phyloP scores from a whole-genome alignment of 2,113 vertebrate genomes.

The Scolopax mira region DNA sequence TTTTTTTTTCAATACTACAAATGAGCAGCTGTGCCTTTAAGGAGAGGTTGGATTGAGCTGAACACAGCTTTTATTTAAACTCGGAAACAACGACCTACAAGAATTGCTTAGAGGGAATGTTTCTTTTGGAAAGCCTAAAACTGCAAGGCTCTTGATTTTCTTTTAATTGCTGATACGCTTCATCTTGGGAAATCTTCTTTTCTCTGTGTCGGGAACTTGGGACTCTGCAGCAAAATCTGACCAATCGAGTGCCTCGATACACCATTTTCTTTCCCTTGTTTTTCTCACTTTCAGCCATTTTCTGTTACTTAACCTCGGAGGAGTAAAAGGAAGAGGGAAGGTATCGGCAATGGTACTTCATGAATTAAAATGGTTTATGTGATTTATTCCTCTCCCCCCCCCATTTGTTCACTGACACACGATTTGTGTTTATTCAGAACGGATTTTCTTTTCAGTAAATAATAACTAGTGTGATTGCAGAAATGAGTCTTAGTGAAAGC shows the following conservation, averaged over 20 bases:
- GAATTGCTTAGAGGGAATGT: background rate
- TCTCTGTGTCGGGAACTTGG: background rate
- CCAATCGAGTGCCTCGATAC: conserved; percentile 14
- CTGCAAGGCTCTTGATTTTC: rapidly evolving
- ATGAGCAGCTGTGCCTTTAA: background rate
- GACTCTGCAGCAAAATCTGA: conserved; percentile 62
- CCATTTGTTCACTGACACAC: background rate
- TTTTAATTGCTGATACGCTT: rapidly evolving
- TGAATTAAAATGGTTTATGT: background rate
- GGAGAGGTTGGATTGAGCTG: rapidly evolving
- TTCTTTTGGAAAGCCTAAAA: background rate
- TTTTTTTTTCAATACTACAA: rapidly evolving
- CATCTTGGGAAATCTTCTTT: background rate
- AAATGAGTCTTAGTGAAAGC: background rate
- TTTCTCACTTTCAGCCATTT: conserved; percentile 58
- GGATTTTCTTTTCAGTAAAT: background rate
- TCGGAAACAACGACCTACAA: background rate
- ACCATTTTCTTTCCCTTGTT: conserved; percentile 44
- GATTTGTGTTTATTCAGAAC: background rate
- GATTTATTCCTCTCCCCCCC: background rate
- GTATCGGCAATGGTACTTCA: background rate
- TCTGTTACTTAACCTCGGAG: background rate
- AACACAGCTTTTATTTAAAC: background rate
- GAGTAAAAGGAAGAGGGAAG: background rate
- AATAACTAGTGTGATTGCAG: rapidly evolving